A percentile compares a stretch with the other conserved stretches of the same genome.
Conservation (phyloP, 2,888 invertebrate genomes). For the Drosophila dives region DNA sequence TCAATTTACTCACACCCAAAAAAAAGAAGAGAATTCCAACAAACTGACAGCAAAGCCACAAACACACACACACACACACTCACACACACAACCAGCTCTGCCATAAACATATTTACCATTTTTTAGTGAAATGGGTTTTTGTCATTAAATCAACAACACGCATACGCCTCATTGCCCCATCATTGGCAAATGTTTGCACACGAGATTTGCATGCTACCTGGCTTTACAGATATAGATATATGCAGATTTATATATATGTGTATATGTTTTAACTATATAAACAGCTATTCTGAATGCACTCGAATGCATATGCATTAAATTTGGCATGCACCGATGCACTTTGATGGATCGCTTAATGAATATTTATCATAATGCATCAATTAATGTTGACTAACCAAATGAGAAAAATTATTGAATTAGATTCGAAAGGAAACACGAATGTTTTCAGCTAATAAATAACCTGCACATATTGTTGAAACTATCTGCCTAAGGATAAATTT, state of each 20-base stretch:
- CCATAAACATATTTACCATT: conserved; percentile 8
- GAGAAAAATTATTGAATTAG: not conserved
- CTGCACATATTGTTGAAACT: not conserved
- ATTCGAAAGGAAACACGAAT: not conserved
- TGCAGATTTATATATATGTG: not conserved
- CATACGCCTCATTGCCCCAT: conserved; percentile 44
- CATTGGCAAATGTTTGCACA: conserved; percentile 25
- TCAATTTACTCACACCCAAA: conserved; percentile 58
- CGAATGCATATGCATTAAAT: conserved; percentile 28
- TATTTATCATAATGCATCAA: conserved; percentile 31
- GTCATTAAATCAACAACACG: conserved; percentile 42
- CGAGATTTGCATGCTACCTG: not conserved
- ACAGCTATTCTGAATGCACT: conserved; percentile 33
- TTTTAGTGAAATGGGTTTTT: conserved; percentile 10
- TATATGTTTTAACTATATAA: conserved; percentile 37
- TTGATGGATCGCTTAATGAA: conserved; percentile 25
- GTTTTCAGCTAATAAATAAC: not conserved
- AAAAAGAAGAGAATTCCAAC: conserved; percentile 37
- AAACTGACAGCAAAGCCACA: conserved; percentile 27
- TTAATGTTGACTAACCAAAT: conserved; percentile 10
- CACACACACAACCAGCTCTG: not conserved
- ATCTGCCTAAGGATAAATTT: not conserved
- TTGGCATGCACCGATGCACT: conserved; percentile 36
- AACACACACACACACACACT: not conserved
- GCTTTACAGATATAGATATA: not conserved